Conservation (phyloP, 2,888 invertebrate genomes). For the Ptychoptera albimana region DNA sequence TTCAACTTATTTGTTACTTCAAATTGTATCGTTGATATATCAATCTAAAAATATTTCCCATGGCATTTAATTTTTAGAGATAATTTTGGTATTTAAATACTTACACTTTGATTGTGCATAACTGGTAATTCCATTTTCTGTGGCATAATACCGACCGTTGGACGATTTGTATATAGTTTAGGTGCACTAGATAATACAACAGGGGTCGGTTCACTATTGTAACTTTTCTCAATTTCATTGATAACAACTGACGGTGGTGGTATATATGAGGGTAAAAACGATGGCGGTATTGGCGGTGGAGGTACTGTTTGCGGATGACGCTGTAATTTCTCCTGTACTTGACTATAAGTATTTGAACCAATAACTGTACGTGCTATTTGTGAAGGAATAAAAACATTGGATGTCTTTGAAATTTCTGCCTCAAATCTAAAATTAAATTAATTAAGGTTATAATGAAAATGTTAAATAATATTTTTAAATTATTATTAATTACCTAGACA, state of each 20-base stretch:
- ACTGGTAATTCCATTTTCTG: conserved; percentile 16
- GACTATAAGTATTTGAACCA: conserved; percentile 54
- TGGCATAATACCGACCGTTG: conserved; percentile 19
- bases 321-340: conserved; percentile 50
- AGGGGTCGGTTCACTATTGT: conserved; percentile 33
- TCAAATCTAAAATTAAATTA: conserved; percentile 51
- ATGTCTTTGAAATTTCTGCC: conserved; percentile 59
- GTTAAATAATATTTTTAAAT: conserved; percentile 2
- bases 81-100: not conserved
- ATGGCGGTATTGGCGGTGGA: conserved; percentile 22
- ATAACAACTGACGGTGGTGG: conserved; percentile 24
- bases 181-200: conserved; percentile 54
- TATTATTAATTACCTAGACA: conserved; percentile 49
- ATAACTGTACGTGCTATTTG: conserved; percentile 44
- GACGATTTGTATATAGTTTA: conserved; percentile 44
- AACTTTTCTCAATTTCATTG: conserved; percentile 30
- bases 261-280: conserved; percentile 21
- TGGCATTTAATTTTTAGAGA: not conserved
- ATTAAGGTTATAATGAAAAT: not conserved
- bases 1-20: conserved; percentile 42
- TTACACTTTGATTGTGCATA: not conserved
- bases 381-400: conserved; percentile 32
- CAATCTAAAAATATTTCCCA: conserved; percentile 19
- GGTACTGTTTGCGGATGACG: conserved; percentile 25
- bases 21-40: conserved; percentile 36